Conservation (phyloP, 2,888 invertebrate genomes). For the Ophraella communa region DNA sequence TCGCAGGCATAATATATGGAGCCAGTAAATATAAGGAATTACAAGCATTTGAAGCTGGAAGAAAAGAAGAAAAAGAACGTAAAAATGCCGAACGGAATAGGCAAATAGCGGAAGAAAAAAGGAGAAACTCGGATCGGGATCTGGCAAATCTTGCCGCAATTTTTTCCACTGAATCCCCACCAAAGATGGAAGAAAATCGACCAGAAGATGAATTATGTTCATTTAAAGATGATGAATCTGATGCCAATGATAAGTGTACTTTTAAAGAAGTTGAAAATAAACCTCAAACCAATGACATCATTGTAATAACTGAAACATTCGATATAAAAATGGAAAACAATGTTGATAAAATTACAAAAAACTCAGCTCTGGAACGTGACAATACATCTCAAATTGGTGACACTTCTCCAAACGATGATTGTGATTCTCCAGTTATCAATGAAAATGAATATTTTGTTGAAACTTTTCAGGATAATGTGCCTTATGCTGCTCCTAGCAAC, state of each 20-base stretch:
- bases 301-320: not conserved
- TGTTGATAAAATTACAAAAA: too few relatives aligned
- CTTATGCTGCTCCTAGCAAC: conserved; percentile 18
- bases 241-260: not conserved
- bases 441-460: conserved; percentile 22
- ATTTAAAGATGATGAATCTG: not conserved
- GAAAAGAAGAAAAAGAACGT: conserved; percentile 22
- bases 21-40: conserved; percentile 25
- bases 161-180: conserved; percentile 15
- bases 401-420: too few relatives aligned
- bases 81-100: conserved; percentile 13
- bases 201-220: not conserved
- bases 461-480: conserved; percentile 19
- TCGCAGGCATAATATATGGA: conserved; percentile 35
- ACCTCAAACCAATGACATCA: not conserved
- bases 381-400: too few relatives aligned
- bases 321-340: too few relatives aligned
- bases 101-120: conserved; percentile 21
- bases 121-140: conserved; percentile 23
- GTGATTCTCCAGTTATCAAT: not conserved
- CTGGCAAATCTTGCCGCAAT: conserved; percentile 22
- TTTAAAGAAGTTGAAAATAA: conserved; percentile 4
- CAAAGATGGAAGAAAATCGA: not conserved
- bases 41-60: conserved; percentile 5
- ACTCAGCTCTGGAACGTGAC: too few relatives aligned